Conservation (phyloP, 2,797 vertebrate genomes). For the Sebastes reedi region DNA sequence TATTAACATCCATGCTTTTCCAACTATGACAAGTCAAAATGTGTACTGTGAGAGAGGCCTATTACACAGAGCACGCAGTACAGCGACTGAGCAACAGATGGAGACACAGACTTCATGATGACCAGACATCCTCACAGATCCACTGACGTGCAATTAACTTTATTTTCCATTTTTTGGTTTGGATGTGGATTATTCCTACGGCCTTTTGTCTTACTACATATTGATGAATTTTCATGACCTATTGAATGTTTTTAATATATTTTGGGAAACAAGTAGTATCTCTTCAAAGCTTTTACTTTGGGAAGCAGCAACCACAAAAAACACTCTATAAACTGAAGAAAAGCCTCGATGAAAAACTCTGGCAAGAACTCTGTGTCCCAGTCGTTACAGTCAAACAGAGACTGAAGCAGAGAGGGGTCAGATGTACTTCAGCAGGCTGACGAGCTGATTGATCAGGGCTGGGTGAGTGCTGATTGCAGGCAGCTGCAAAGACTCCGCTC, state of each 20-base stretch:
- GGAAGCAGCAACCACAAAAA: neutral
- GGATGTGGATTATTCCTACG: neutral
- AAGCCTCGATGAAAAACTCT: neutral
- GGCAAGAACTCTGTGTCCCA: neutral
- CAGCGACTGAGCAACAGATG: slow-evolving; percentile 42
- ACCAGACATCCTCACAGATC: neutral
- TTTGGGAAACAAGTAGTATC: neutral
- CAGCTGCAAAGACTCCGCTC: neutral
- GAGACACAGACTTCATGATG: slow-evolving; percentile 48
- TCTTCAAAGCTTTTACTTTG: neutral
- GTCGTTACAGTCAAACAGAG: neutral
- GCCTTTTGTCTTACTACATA: neutral
- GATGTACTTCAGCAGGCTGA: neutral
- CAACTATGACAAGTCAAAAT: no score
- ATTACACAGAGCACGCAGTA: neutral
- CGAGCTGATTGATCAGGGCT: neutral
- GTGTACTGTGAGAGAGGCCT: no score
- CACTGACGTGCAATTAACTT: neutral
- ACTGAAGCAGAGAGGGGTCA: neutral
- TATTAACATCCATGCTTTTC: no score
- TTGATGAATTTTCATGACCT: neutral
- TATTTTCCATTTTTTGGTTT: neutral
- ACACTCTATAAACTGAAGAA: neutral
- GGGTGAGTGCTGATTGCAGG: neutral
- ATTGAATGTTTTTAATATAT: neutral